A percentile compares a stretch with the other conserved stretches of the same genome.
These are phyloP conservation scores for Oasisia sp. DNA, from an alignment of 2,888 invertebrate genomes.

Conservation along the genomic window DNA sequence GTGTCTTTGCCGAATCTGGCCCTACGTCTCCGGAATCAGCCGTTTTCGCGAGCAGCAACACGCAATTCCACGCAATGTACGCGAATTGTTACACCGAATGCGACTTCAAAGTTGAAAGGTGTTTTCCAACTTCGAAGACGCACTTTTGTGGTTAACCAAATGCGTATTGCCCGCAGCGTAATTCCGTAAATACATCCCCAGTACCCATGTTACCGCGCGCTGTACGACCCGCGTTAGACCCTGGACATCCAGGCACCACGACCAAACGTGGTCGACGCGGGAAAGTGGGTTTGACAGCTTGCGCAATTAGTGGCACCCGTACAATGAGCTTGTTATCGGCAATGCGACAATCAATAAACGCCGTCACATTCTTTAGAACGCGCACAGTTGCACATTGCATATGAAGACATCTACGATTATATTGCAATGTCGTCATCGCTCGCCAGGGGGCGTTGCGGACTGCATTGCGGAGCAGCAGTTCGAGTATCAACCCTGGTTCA, in stretches of 20 bases:
- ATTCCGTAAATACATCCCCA: not conserved
- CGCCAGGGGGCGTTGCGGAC: too few relatives aligned
- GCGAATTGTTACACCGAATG: not conserved
- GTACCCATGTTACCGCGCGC: not conserved
- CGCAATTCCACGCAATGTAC: not conserved
- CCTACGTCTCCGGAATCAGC: too few relatives aligned
- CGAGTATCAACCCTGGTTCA: too few relatives aligned
- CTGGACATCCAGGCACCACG: not conserved
- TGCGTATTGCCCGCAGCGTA: not conserved
- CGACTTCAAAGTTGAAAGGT: not conserved
- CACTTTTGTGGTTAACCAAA: not conserved
- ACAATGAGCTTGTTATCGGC: not conserved
- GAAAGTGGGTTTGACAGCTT: not conserved
- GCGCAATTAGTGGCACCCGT: not conserved
- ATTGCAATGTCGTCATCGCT: not conserved
- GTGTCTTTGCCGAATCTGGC: too few relatives aligned
- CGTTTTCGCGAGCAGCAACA: not conserved
- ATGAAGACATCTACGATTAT: not conserved
- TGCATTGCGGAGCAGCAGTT: too few relatives aligned
- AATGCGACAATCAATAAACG: not conserved
- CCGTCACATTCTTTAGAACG: not conserved
- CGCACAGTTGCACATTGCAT: not conserved
- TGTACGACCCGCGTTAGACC: not conserved
- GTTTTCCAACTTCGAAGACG: not conserved
- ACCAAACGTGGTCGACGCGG: not conserved